phyloP scores from a whole-genome alignment of 2,888 invertebrate species.

The Gymnosoma rotundatum region DNA sequence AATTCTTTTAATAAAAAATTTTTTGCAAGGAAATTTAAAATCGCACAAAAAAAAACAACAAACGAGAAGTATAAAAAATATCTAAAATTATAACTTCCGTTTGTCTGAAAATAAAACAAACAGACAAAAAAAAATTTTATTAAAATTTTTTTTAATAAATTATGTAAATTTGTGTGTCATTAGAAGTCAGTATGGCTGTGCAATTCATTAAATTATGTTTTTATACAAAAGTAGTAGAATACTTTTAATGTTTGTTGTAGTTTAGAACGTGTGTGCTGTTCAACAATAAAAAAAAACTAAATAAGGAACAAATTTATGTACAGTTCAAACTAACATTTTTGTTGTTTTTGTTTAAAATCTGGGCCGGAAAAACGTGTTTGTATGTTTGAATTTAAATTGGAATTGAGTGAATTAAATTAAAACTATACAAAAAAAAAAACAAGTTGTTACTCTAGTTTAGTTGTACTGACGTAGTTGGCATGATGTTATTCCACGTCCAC shows the following conservation, averaged over 20 bases:
- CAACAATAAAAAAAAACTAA: slow-evolving; percentile 21
- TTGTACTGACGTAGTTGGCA: slow-evolving; percentile 39
- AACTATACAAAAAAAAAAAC: slow-evolving; percentile 24
- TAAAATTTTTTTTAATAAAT: slow-evolving; percentile 14
- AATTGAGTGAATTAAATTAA: slow-evolving; percentile 65
- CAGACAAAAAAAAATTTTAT: slow-evolving; percentile 11
- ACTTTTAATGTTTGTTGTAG: slow-evolving; percentile 44
- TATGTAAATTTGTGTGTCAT: slow-evolving; percentile 49
- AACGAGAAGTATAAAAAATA: slow-evolving; percentile 19
- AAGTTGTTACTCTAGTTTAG: slow-evolving; percentile 58
- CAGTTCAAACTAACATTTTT: slow-evolving; percentile 24
- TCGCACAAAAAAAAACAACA: slow-evolving; percentile 40
- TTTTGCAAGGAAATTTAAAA: background rate
- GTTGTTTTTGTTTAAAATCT: slow-evolving; percentile 43
- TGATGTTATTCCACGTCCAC: slow-evolving; percentile 24
- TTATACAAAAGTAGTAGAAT: slow-evolving; percentile 55
- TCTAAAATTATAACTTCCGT: slow-evolving; percentile 60
- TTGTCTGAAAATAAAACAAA: slow-evolving; percentile 44
- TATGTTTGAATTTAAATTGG: slow-evolving; percentile 53
- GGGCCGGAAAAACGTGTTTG: slow-evolving; percentile 70
- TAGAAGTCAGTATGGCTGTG: background rate
- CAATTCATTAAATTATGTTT: slow-evolving; percentile 62
- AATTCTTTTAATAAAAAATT: slow-evolving; percentile 32
- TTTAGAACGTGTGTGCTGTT: slow-evolving; percentile 54
- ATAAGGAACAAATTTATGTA: slow-evolving; percentile 48